phyloP scores from a whole-genome alignment of 2,797 vertebrate species.

The Ceyx erithaca region DNA sequence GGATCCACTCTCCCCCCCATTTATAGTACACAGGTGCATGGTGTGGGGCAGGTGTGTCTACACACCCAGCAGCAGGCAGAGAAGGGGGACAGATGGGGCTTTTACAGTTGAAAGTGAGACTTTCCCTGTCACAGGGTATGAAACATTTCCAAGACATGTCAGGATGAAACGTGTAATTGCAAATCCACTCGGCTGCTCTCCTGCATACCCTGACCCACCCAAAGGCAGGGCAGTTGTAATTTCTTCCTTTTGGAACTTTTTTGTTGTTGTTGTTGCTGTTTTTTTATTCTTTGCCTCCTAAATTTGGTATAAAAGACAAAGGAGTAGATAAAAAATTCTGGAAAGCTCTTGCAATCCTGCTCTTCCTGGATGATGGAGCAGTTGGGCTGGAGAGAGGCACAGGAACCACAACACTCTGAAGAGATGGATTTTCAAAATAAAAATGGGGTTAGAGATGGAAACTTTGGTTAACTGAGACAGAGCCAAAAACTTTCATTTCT shows the following conservation, averaged over 20 bases:
- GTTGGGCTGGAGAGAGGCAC: neutral
- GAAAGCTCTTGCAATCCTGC: neutral
- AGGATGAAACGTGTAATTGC: neutral
- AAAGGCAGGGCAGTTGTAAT: neutral
- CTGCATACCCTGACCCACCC: neutral
- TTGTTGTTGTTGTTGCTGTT: too few species aligned
- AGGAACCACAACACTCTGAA: neutral
- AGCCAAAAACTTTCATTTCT: neutral
- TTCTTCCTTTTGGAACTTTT: neutral
- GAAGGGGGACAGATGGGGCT: fast-evolving
- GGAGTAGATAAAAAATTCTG: neutral
- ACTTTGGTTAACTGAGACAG: neutral
- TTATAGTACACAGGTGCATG: neutral
- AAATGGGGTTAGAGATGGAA: conserved; percentile 7
- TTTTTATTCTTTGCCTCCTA: neutral
- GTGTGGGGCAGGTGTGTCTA: neutral
- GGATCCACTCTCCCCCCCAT: fast-evolving
- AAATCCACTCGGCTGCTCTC: neutral
- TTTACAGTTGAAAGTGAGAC: neutral
- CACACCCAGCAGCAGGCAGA: neutral
- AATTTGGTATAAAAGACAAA: neutral
- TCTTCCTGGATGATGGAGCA: neutral
- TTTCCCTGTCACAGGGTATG: neutral
- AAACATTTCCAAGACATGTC: neutral
- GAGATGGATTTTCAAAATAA: neutral